These are phyloP conservation scores for Hypomecis atomaria DNA, from an alignment of 2,888 invertebrate genomes.

Conservation along the genomic window DNA sequence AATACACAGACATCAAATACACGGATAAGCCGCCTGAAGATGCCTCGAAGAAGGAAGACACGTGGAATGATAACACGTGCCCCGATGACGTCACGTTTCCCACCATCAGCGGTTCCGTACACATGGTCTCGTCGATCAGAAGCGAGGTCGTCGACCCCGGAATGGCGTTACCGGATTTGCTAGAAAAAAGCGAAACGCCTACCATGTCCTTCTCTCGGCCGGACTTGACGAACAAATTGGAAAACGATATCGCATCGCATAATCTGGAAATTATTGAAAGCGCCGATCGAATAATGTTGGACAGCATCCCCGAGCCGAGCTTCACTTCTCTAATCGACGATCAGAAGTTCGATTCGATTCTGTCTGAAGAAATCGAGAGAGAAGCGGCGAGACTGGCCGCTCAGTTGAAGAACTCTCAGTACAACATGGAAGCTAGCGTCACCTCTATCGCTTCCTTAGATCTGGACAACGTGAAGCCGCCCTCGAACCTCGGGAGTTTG, in stretches of 20 bases:
- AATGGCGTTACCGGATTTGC: slow-evolving; percentile 68
- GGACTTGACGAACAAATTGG: slow-evolving; percentile 71
- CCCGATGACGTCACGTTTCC: slow-evolving; percentile 93
- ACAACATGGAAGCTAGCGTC: slow-evolving; percentile 84
- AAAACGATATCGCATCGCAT: slow-evolving; percentile 48
- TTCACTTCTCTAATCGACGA: slow-evolving; percentile 77
- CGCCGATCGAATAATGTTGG: slow-evolving; percentile 53
- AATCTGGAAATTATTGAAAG: slow-evolving; percentile 43
- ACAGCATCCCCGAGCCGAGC: slow-evolving; percentile 65
- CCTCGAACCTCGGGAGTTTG: slow-evolving; percentile 90
- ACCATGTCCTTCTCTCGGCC: slow-evolving; percentile 62
- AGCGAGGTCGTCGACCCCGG: slow-evolving; percentile 63
- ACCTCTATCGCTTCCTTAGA: slow-evolving; percentile 87
- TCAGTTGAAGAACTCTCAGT: slow-evolving; percentile 64
- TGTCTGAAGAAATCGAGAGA: slow-evolving; percentile 89
- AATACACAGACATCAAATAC: slow-evolving; percentile 68
- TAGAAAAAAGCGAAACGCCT: slow-evolving; percentile 69
- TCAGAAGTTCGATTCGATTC: slow-evolving; percentile 85
- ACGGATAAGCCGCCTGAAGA: slow-evolving; percentile 50
- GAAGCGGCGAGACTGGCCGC: slow-evolving; percentile 89
- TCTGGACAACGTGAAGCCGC: slow-evolving; percentile 90
- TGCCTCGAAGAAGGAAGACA: slow-evolving; percentile 83
- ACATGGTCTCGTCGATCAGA: slow-evolving; percentile 88
- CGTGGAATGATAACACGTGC: slow-evolving; percentile 92
- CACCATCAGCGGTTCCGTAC: slow-evolving; percentile 90